Conservation (phyloP, 2,888 invertebrate species). For the Chaetogeoica ovagalla region DNA sequence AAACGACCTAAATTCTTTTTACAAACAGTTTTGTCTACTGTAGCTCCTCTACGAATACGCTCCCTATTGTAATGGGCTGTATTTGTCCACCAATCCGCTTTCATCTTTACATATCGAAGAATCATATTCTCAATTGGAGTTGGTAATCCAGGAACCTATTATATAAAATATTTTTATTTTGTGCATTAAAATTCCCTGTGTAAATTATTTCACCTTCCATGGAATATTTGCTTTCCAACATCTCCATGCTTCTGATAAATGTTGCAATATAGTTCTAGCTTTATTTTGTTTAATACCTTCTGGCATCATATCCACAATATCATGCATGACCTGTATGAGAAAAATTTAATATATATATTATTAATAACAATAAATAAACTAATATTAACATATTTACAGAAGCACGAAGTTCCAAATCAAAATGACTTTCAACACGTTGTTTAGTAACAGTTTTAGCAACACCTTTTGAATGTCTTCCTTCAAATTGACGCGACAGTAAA, state of each 20-base stretch:
- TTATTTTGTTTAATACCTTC: slow-evolving; percentile 99
- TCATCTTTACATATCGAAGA: slow-evolving; percentile 98
- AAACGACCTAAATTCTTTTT: slow-evolving; percentile 99
- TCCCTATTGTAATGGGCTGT: slow-evolving; percentile 99
- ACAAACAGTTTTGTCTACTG: slow-evolving; percentile 99
- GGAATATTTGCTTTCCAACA: slow-evolving; percentile 99
- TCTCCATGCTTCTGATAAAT: slow-evolving; percentile 98
- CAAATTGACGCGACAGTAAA: slow-evolving; percentile 95
- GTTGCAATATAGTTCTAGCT: slow-evolving; percentile 96
- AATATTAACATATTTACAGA: slow-evolving; percentile 77
- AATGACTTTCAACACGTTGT: slow-evolving; percentile 98
- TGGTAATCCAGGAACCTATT: slow-evolving; percentile 90
- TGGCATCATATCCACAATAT: slow-evolving; percentile 99
- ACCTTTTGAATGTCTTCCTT: slow-evolving; percentile 98
- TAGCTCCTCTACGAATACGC: slow-evolving; percentile 97
- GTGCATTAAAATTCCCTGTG: not conserved
- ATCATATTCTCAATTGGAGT: slow-evolving; percentile 99
- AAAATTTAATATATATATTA: not conserved
- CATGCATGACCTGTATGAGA: slow-evolving; percentile 67
- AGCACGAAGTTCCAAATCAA: slow-evolving; percentile 95
- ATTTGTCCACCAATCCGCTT: slow-evolving; percentile 99
- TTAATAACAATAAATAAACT: not conserved
- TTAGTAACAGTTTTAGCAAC: slow-evolving; percentile 99
- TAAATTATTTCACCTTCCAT: slow-evolving; percentile 78
- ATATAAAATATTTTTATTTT: slow-evolving; percentile 39